Conservation (phyloP, 1,140 invertebrate species). For the Calosoma granatense region DNA sequence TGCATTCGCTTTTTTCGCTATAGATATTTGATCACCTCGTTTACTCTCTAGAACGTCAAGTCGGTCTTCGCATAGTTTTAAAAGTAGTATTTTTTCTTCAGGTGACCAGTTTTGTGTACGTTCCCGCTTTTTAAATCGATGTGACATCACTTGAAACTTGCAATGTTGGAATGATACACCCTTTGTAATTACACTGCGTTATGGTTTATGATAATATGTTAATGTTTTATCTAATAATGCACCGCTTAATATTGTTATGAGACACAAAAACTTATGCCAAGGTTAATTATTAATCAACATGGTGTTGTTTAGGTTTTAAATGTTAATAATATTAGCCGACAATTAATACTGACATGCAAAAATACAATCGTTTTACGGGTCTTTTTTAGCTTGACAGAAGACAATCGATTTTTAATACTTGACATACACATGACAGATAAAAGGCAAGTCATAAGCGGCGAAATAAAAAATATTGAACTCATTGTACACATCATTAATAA, state of each 20-base stretch:
- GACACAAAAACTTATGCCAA: too few species aligned
- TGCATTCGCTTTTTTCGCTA: conserved; percentile 38
- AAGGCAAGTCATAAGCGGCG: conserved; percentile 5
- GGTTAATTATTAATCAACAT: not conserved
- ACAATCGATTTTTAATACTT: conserved; percentile 9
- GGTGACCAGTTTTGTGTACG: conserved; percentile 44
- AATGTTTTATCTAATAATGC: too few species aligned
- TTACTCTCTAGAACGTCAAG: conserved; percentile 41
- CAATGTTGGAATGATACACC: not conserved
- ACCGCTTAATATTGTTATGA: too few species aligned
- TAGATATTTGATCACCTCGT: conserved; percentile 37
- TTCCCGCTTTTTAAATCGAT: conserved; percentile 36
- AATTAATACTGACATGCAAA: conserved; percentile 1
- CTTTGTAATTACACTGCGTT: not conserved
- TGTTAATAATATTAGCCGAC: not conserved
- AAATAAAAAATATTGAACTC: not conserved
- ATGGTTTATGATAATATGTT: not conserved
- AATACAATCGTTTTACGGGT: not conserved
- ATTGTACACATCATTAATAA: too few species aligned
- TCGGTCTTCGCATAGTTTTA: conserved; percentile 37
- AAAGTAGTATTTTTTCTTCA: conserved; percentile 39
- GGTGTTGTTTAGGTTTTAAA: not conserved
- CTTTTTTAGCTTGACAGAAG: not conserved
- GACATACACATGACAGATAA: conserved; percentile 8
- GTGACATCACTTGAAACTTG: not conserved